Evolutionary conservation across 2,797 vertebrate genomes (phyloP), one percentile per base, ranked within the genome.

Genomic region (Poeciliopsis paucimaculata): DNA sequence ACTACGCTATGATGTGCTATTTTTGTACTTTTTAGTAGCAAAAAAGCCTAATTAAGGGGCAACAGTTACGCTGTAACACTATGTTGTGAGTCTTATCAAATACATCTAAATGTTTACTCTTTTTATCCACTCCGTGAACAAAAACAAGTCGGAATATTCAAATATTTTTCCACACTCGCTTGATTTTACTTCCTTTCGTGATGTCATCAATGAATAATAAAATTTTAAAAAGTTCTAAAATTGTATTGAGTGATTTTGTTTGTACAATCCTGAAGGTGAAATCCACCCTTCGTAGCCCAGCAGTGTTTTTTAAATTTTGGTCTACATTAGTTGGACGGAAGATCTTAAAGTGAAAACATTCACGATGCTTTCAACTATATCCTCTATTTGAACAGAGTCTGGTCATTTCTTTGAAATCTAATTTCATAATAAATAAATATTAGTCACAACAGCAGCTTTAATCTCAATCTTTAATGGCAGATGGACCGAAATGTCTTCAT

Each of bases 381-480:
- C 18, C 36, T 39, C 8, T 39, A 10, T 66, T 66, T 66, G 18
- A 39, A 34, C 31, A 34, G 31, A 34, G 31, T 34, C 31, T 34
- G 1, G 31, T 34, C 31, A 34, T 34, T 34, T 34, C 31, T 34
- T 34, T 34, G 1, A 34, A 34, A 34, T 34, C 31, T 34, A 10
- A 39, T 41, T 15, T 4, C n/a, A 1, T 46, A 2, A 36, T 6
- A 49, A 15, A 77, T 28, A 68, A 79, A 75, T 28, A 72, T 77
- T 1, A 3, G 7, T 76, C 73, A 87, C 46, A 75, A 88, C 87
- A 92, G 57, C 86, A 64, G 72, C 55, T 78, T 89, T 89, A 82
- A 91, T 77, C 88, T 93, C 86, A 91, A 90, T 92, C 92, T 95
- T 95, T 95, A 95, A 95, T 94, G 93, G 89, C 91, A 83, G 89